phyloP scores from a whole-genome alignment of 92 coral and sea anemone species.

The Muricea muricata region DNA sequence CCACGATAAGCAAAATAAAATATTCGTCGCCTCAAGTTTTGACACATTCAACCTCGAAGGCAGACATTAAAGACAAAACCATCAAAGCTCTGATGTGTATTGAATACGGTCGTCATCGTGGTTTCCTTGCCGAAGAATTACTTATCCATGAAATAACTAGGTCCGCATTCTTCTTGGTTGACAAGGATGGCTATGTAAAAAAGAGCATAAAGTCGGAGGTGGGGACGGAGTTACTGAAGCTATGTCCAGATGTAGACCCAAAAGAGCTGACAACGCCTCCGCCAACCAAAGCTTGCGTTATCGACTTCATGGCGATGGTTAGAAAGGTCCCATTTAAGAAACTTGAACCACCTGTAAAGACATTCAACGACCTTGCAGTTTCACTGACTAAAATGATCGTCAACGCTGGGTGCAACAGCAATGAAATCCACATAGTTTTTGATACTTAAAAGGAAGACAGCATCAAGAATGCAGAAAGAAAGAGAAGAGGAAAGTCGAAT shows the following conservation, averaged over 20 bases:
- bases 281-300: not conserved
- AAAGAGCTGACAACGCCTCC: not conserved
- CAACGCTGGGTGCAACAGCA: not conserved
- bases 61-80: conserved; percentile 35
- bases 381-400: conserved; percentile 6
- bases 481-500: conserved; percentile 20
- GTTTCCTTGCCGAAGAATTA: conserved; percentile 1
- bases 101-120: conserved; percentile 26
- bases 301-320: conserved; percentile 22
- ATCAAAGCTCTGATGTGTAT: conserved; percentile 33
- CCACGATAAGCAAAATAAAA: conserved; percentile 5
- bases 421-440: not conserved
- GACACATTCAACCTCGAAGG: not conserved
- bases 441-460: conserved; percentile 9
- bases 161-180: conserved; percentile 15
- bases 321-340: conserved; percentile 1
- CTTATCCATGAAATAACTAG: conserved; percentile 13
- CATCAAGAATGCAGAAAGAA: conserved; percentile 12
- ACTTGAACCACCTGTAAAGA: not conserved
- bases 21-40: conserved; percentile 1
- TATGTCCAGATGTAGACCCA: conserved; percentile 21
- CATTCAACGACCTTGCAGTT: conserved; percentile 13
- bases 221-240: conserved; percentile 17
- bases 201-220: conserved; percentile 13
- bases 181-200: conserved; percentile 15